These are phyloP conservation scores for Podarcis siculus DNA, from an alignment of 2,797 vertebrate species.

Conservation along the genomic window DNA sequence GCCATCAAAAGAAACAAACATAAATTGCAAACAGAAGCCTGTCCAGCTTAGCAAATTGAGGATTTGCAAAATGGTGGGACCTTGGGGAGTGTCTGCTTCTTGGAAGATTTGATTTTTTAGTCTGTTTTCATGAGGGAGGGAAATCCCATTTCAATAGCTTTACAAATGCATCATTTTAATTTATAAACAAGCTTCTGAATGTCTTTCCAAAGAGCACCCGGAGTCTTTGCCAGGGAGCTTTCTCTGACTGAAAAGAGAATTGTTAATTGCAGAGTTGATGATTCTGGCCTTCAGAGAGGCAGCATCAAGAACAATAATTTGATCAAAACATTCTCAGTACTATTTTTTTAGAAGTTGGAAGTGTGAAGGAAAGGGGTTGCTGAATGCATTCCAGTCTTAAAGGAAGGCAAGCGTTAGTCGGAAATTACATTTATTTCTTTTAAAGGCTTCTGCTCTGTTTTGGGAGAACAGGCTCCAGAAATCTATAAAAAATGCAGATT, in stretches of 20 bases:
- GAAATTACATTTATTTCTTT: conserved; percentile 35
- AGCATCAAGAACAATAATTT: conserved; percentile 59
- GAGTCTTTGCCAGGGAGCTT: conserved; percentile 9
- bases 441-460: not conserved
- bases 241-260: conserved; percentile 56
- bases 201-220: conserved; percentile 43
- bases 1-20: conserved; percentile 50
- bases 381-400: conserved; percentile 62
- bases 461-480: not conserved
- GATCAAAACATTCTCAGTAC: conserved; percentile 56
- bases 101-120: conserved; percentile 55
- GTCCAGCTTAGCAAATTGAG: conserved; percentile 35
- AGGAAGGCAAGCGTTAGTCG: conserved; percentile 43
- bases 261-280: conserved; percentile 52
- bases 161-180: conserved; percentile 37
- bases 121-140: conserved; percentile 30
- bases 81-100: conserved; percentile 39
- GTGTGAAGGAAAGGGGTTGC: conserved; percentile 40
- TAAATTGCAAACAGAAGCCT: conserved; percentile 37
- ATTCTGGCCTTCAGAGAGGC: conserved; percentile 51
- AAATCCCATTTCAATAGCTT: conserved; percentile 49
- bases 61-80: conserved; percentile 45
- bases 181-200: conserved; percentile 43
- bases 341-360: conserved; percentile 37
- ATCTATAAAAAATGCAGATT: too few species aligned